Evolutionary conservation across 1,140 invertebrate species (phyloP).

Genomic region (Halictus rubicundus): DNA sequence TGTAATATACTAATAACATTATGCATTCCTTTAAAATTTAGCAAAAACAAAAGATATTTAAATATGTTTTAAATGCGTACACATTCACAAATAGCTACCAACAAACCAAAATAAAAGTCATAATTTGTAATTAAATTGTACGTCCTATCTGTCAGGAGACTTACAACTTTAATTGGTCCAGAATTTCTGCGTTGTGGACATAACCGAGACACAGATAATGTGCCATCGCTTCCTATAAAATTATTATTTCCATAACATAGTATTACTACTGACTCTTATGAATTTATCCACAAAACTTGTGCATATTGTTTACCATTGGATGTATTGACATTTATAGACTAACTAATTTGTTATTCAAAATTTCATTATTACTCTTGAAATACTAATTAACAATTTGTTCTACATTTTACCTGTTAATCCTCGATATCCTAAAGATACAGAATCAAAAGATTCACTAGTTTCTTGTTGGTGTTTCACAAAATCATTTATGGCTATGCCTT

Average conservation of each 20-base stretch:
- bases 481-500: conserved; percentile 83
- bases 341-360: background rate
- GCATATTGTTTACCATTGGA: background rate
- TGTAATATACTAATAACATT: conserved; percentile 1
- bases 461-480: conserved; percentile 83
- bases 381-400: background rate
- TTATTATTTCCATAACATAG: conserved; percentile 50
- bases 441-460: conserved; percentile 82
- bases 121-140: background rate
- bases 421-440: conserved; percentile 84
- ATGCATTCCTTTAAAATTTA: conserved; percentile 1
- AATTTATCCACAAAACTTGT: conserved; percentile 6
- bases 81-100: background rate
- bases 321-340: background rate
- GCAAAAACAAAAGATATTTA: background rate
- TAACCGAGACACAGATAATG: conserved; percentile 72
- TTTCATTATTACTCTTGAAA: background rate
- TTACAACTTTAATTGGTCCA: conserved; percentile 79
- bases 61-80: background rate
- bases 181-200: conserved; percentile 75
- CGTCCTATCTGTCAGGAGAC: conserved; percentile 60
- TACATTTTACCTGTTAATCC: conserved; percentile 82
- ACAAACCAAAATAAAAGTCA: background rate
- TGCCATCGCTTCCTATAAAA: conserved; percentile 79
- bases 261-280: conserved; percentile 9